Base-by-base conservation (phyloP, 2,113 vertebrate genomes). In the Hystrix brachyura region DNA sequence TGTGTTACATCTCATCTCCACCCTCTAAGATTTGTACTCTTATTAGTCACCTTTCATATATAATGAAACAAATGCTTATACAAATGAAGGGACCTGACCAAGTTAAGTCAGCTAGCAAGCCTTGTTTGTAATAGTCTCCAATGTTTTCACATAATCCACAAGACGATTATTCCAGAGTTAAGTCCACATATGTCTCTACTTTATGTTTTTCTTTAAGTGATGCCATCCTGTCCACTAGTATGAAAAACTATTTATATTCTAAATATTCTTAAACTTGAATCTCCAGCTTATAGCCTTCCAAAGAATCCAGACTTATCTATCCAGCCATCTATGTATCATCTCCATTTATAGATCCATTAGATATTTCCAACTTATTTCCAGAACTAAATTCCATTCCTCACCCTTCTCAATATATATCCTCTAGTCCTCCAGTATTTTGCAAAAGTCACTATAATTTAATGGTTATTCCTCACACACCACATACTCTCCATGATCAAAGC, bases 11-110 rank as follows among this genome's bases (percentile, higher is more conserved):
- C 11, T 82, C 51, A 65, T n/a, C 19, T 43, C 12, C 3, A 27
- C 15, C 64, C 19, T 62, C 2, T 57, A 14, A 74, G 23, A 13
- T 53, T 38, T 94, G 11, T n/a, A 7, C 7, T 60, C 53, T 94
- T 59, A 85, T 76, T 46, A 62, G 1, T 34, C 53, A 29, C 23
- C 38, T 43, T 80, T 85, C 64, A 27, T 57, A 34, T 29, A 46
- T 90, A 87, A 71, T 86, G 5, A 96, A 97, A 32, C 38, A 85
- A 93, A 82, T 1, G 0, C 25, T 64, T 72, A 81, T 86, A 46
- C n/a, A 87, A 65, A 32, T 78, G 27, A 76, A 87, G 21, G 4
- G 7, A 57, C 0, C 51, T 88, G 57, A 81, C 29, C 25, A 95
- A 27, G 3, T 65, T 59, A 7, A 88, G 19, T 55, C 2, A 88